Evolutionary conservation across 1,140 invertebrate species (phyloP).

Genomic region (Trichonephila clavipes): DNA sequence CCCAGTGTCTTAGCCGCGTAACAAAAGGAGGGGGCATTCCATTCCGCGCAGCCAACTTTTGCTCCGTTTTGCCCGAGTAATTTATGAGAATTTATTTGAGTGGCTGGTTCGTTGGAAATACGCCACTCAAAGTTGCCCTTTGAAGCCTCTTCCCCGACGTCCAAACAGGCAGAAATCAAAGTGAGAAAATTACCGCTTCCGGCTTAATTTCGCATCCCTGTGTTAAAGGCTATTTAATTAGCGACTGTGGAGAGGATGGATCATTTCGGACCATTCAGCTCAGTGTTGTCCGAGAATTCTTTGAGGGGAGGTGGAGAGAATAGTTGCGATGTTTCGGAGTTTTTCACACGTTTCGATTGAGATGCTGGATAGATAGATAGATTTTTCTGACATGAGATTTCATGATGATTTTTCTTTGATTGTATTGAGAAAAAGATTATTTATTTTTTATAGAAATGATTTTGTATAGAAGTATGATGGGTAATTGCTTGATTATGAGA

Average conservation of each 20-base stretch:
- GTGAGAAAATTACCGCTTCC: conserved; percentile 75
- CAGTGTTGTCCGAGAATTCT: conserved; percentile 17
- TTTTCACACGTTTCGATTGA: background rate
- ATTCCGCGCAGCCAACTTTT: conserved; percentile 75
- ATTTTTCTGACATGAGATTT: too few relatives aligned
- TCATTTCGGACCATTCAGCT: background rate
- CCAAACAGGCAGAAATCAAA: conserved; percentile 71
- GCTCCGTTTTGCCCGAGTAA: conserved; percentile 74
- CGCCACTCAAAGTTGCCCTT: conserved; percentile 64
- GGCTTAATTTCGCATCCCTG: background rate
- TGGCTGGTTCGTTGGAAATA: conserved; percentile 67
- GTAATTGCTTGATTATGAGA: too few relatives aligned
- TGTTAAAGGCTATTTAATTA: conserved; percentile 65
- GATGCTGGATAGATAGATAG: background rate
- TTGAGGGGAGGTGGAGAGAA: background rate
- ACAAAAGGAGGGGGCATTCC: conserved; percentile 65
- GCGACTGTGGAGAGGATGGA: background rate
- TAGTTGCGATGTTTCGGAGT: background rate
- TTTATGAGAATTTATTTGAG: conserved; percentile 77
- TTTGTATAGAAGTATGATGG: too few relatives aligned
- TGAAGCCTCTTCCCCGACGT: background rate
- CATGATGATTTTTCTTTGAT: too few relatives aligned
- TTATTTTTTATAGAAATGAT: too few relatives aligned
- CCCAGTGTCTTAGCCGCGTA: conserved; percentile 45
- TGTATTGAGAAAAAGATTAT: too few relatives aligned